Conservation (phyloP, 2,888 invertebrate species). For the Anaspis maculata region DNA sequence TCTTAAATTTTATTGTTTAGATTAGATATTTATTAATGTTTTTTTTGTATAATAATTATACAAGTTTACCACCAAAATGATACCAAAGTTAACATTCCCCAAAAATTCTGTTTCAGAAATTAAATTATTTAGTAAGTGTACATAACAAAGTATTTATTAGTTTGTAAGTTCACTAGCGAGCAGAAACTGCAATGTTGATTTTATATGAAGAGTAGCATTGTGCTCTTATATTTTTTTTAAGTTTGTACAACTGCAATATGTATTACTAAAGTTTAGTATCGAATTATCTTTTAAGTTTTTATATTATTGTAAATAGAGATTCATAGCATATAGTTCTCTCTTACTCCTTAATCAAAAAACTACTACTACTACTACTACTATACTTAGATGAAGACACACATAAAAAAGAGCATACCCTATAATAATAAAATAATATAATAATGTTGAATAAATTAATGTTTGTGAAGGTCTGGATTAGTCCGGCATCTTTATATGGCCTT, state of each 20-base stretch:
- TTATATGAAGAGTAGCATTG: constrained; percentile 19
- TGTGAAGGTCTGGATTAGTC: constrained; percentile 3
- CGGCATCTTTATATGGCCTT: constrained; percentile 13
- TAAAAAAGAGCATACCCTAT: no score
- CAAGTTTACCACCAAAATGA: constrained; percentile 43
- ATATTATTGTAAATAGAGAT: no score
- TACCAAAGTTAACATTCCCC: constrained; percentile 72
- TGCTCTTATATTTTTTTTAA: constrained; percentile 20
- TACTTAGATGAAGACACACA: no score
- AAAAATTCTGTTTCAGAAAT: constrained; percentile 42
- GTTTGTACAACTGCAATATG: constrained; percentile 26
- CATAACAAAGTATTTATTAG: constrained; percentile 40
- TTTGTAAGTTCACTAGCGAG: constrained; percentile 23
- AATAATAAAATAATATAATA: no score
- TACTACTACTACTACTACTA: no score
- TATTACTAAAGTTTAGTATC: constrained; percentile 27
- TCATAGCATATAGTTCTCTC: no score
- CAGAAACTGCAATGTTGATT: constrained; percentile 20
- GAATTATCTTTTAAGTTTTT: no score
- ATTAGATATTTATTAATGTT: constrained; percentile 17
- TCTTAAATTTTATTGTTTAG: not conserved
- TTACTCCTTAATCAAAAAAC: no score
- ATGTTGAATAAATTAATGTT: no score
- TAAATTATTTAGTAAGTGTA: constrained; percentile 37
- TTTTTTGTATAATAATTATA: constrained; percentile 17